Conservation (phyloP, 2,113 vertebrate species). For the Melanotaenia duboulayi region DNA sequence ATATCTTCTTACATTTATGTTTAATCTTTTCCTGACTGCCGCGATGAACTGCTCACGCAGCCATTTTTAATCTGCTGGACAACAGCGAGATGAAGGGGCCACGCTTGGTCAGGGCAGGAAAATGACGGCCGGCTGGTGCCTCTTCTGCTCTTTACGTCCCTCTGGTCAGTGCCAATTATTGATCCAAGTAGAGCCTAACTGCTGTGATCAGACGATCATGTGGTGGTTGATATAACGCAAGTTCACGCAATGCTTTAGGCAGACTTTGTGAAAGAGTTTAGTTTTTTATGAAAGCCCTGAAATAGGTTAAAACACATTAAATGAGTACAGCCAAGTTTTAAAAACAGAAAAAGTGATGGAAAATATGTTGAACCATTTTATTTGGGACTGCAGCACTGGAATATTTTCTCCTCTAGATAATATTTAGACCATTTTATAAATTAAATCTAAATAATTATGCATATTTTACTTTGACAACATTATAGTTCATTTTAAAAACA, state of each 20-base stretch:
- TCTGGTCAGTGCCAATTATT: constrained; percentile 46
- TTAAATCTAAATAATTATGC: too few relatives aligned
- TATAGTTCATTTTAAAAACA: background rate
- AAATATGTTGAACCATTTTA: background rate
- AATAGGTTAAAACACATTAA: too few relatives aligned
- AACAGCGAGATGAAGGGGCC: constrained; percentile 39
- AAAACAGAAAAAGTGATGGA: too few relatives aligned
- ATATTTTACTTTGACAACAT: too few relatives aligned
- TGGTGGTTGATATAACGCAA: constrained; percentile 9
- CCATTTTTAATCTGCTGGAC: constrained; percentile 39
- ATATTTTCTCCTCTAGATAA: background rate
- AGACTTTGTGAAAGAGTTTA: background rate
- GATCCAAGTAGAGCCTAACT: constrained; percentile 54
- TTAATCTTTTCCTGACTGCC: constrained; percentile 12
- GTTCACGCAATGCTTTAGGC: constrained; percentile 8
- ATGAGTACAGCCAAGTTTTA: too few relatives aligned
- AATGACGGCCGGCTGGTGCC: constrained; percentile 33
- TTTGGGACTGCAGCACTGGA: background rate
- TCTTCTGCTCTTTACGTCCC: constrained; percentile 17
- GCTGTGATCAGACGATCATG: constrained; percentile 29
- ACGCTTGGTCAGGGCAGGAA: constrained; percentile 20
- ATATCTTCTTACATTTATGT: background rate
- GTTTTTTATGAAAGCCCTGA: background rate
- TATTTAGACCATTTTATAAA: too few relatives aligned
- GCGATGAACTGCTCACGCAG: constrained; percentile 34